Percentiles rank a stretch among this genome's conserved stretches.
phyloP scores from a whole-genome alignment of 2,888 invertebrate genomes.

The Eudemis profundana region DNA sequence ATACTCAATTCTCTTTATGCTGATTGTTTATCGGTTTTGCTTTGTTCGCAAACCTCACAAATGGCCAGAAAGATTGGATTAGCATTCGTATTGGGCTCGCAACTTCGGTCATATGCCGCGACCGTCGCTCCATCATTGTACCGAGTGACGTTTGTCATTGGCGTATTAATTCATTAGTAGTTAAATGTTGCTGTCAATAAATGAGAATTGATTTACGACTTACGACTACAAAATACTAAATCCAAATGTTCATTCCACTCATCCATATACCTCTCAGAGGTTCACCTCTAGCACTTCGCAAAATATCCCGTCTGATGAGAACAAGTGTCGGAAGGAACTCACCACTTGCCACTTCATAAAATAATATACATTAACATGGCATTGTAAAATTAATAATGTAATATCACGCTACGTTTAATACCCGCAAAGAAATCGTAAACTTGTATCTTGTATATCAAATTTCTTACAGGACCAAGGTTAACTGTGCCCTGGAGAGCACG shows the following conservation, averaged over 20 bases:
- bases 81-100: background rate
- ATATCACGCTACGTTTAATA: too few species aligned
- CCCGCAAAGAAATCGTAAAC: background rate
- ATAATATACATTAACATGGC: too few species aligned
- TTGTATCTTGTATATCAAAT: background rate
- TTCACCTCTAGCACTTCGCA: too few species aligned
- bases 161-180: constrained; percentile 6
- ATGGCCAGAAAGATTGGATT: background rate
- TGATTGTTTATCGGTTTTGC: background rate
- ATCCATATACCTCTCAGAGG: too few species aligned
- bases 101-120: background rate
- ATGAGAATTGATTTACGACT: background rate
- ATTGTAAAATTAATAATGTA: too few species aligned
- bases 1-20: background rate
- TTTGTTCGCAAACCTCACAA: background rate
- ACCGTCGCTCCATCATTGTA: background rate
- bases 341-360: too few species aligned
- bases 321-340: too few species aligned
- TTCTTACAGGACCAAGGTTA: too few species aligned
- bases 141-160: background rate
- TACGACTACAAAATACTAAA: too few species aligned
- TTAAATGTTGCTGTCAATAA: constrained; percentile 3
- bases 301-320: too few species aligned
- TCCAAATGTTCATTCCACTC: too few species aligned
- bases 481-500: background rate